Conservation (phyloP, 2,113 vertebrate species). For the Alosa alosa region DNA sequence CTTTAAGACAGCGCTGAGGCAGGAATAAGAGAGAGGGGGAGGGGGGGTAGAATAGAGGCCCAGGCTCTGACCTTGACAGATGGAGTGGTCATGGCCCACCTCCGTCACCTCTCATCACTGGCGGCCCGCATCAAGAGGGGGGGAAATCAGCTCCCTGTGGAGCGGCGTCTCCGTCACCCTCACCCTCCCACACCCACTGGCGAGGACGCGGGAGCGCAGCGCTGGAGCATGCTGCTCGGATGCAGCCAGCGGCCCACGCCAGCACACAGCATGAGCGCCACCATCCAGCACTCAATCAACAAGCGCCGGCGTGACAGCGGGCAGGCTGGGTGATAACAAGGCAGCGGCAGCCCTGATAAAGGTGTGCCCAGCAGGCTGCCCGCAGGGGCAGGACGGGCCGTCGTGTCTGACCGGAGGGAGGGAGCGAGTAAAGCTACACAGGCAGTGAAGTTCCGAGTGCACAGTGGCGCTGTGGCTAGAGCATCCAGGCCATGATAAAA, state of each 20-base stretch:
- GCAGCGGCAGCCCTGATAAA: conserved; percentile 4
- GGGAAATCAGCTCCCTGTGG: conserved; percentile 7
- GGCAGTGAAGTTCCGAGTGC: background rate
- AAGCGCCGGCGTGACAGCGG: background rate
- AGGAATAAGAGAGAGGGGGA: background rate
- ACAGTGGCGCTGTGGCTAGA: background rate
- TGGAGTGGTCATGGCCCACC: conserved; percentile 11
- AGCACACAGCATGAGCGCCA: background rate
- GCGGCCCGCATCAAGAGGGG: conserved; percentile 3
- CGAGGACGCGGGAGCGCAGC: too few relatives aligned
- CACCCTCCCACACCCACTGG: too few relatives aligned
- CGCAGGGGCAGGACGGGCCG: background rate
- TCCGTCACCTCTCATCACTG: conserved; percentile 50
- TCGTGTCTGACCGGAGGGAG: background rate
- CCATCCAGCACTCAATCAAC: conserved; percentile 10
- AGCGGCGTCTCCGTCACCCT: background rate
- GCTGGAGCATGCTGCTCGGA: background rate
- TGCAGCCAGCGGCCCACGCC: background rate
- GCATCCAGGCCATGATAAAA: background rate
- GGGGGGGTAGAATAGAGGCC: conserved; percentile 22
- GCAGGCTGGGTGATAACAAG: background rate
- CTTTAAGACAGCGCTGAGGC: background rate
- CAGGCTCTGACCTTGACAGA: conserved; percentile 51
- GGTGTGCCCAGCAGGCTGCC: background rate
- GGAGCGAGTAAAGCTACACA: background rate